These are phyloP conservation scores for Trachelus troglodyta DNA, from an alignment of 2,888 invertebrate species.

Conservation along the genomic window DNA sequence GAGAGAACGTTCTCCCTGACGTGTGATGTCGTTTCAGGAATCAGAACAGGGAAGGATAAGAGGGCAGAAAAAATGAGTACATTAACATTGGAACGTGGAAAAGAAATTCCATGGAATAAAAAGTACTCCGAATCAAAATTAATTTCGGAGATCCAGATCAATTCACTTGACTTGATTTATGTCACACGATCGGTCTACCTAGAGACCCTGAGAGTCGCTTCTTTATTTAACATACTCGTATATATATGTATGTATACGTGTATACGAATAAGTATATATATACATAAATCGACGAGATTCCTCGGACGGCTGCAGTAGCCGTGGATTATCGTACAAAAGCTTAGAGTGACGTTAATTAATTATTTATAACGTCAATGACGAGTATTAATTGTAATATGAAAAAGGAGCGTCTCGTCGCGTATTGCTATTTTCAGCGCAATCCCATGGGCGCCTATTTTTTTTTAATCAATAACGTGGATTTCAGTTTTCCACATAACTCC, in stretches of 20 bases:
- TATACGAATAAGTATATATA: background rate
- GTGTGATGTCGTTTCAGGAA: too few relatives aligned
- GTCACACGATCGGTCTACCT: background rate
- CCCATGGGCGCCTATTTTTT: background rate
- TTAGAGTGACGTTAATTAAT: slow-evolving; percentile 34
- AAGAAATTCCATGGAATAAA: slow-evolving; percentile 22
- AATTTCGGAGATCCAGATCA: background rate
- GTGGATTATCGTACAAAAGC: slow-evolving; percentile 40
- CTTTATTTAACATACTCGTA: background rate
- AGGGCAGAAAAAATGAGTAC: slow-evolving; percentile 17
- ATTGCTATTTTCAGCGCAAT: slow-evolving; percentile 20
- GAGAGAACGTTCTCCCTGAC: background rate
- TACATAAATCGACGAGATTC: background rate
- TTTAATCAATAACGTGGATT: background rate
- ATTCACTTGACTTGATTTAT: background rate
- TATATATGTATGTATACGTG: background rate
- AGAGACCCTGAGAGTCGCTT: background rate
- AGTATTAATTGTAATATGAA: slow-evolving; percentile 36
- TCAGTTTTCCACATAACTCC: background rate
- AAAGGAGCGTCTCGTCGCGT: slow-evolving; percentile 32
- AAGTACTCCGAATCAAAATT: background rate
- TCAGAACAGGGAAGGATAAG: slow-evolving; percentile 17
- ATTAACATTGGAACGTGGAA: slow-evolving; percentile 31
- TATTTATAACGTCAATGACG: slow-evolving; percentile 16
- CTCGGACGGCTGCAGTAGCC: background rate